These are phyloP conservation scores for Spodoptera frugiperda DNA, from an alignment of 1,140 invertebrate genomes.

Conservation along the genomic window DNA sequence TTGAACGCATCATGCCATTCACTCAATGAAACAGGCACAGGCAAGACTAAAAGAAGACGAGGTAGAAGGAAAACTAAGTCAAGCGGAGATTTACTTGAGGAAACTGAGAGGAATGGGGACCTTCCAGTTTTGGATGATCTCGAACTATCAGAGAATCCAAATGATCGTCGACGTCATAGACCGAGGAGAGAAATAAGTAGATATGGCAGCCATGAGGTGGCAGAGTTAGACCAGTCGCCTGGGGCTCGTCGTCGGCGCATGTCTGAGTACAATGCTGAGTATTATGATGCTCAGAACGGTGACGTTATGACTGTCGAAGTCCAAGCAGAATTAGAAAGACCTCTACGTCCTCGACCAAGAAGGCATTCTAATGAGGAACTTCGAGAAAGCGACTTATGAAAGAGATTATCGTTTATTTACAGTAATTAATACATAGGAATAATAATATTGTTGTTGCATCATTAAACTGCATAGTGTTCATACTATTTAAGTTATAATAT, in stretches of 20 bases:
- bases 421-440: background rate
- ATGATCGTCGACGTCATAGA: conserved; percentile 60
- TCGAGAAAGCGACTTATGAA: conserved; percentile 78
- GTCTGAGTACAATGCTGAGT: conserved; percentile 66
- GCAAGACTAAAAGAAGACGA: conserved; percentile 79
- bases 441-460: background rate
- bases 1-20: conserved; percentile 87
- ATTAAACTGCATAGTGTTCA: background rate
- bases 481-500: background rate
- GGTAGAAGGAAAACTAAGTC: conserved; percentile 85
- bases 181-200: conserved; percentile 72
- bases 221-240: conserved; percentile 78
- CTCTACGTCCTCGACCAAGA: conserved; percentile 65
- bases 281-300: conserved; percentile 50
- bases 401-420: conserved; percentile 4
- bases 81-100: conserved; percentile 83
- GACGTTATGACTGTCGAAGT: conserved; percentile 68
- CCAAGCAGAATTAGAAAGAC: conserved; percentile 69
- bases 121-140: conserved; percentile 66
- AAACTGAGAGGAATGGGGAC: conserved; percentile 79
- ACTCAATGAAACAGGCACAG: conserved; percentile 85
- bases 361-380: conserved; percentile 69
- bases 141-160: conserved; percentile 64
- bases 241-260: conserved; percentile 72
- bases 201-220: conserved; percentile 79